Evolutionary conservation across 2,113 vertebrate genomes (phyloP).

Genomic region (Naja naja): DNA sequence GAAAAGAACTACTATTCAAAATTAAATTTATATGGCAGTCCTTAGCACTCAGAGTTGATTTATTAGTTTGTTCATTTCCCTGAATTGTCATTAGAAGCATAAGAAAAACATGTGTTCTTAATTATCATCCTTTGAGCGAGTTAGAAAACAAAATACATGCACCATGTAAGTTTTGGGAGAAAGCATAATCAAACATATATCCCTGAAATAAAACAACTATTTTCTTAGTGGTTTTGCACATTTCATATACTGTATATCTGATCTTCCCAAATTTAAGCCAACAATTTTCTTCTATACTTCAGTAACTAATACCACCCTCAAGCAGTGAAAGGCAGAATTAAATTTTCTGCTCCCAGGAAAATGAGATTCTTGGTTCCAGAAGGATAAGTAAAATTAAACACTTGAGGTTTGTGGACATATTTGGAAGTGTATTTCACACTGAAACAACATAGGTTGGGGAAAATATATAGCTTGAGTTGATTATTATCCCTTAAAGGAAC

Average conservation of each 20-base stretch:
- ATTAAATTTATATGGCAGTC: background rate
- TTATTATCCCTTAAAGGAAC: background rate
- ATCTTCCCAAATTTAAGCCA: background rate
- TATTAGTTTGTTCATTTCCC: background rate
- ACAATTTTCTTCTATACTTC: background rate
- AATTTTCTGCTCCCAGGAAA: background rate
- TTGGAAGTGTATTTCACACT: background rate
- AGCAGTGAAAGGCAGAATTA: background rate
- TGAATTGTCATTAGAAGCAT: background rate
- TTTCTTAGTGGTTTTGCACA: background rate
- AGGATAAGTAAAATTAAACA: background rate
- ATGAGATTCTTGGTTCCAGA: slow-evolving; percentile 17
- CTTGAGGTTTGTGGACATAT: background rate
- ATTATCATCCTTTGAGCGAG: background rate
- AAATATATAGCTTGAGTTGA: background rate
- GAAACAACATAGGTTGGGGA: background rate
- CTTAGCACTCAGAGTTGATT: background rate
- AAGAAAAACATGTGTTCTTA: background rate
- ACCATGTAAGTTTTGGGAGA: background rate
- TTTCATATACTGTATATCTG: background rate
- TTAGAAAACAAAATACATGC: background rate
- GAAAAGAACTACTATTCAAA: background rate
- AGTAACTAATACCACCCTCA: background rate
- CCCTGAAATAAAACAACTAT: background rate
- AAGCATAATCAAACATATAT: background rate